Conservation (phyloP, 2,888 invertebrate species). For the Euspilapteryx auroguttella region DNA sequence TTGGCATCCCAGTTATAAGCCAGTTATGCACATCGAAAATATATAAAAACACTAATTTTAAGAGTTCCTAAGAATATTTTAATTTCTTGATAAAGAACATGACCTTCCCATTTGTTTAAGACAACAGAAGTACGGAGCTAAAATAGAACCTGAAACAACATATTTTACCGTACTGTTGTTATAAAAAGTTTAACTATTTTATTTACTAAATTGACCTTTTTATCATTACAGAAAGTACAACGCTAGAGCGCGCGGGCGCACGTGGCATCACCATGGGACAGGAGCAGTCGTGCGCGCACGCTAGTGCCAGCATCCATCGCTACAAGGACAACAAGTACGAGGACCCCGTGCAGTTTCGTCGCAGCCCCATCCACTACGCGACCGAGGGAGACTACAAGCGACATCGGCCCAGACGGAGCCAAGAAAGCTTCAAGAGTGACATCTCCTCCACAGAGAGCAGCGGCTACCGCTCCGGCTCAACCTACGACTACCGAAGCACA, state of each 20-base stretch:
- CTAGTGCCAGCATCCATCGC: slow-evolving; percentile 27
- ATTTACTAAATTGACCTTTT: slow-evolving; percentile 8
- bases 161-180: too few relatives aligned
- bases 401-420: slow-evolving; percentile 32
- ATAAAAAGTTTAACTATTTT: too few relatives aligned
- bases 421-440: slow-evolving; percentile 46
- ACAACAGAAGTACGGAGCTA: too few relatives aligned
- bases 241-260: slow-evolving; percentile 22
- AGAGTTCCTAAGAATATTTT: too few relatives aligned
- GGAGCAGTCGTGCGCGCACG: slow-evolving; percentile 44
- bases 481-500: slow-evolving; percentile 26
- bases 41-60: too few relatives aligned
- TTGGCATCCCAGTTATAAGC: too few relatives aligned
- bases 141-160: too few relatives aligned
- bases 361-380: slow-evolving; percentile 22
- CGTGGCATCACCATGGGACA: slow-evolving; percentile 39
- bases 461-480: slow-evolving; percentile 44
- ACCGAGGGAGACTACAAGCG: slow-evolving; percentile 19
- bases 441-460: slow-evolving; percentile 47
- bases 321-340: slow-evolving; percentile 25
- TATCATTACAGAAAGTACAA: slow-evolving; percentile 30
- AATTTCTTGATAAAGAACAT: too few relatives aligned
- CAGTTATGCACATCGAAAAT: too few relatives aligned
- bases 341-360: slow-evolving; percentile 25
- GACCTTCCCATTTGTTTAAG: too few relatives aligned